Evolutionary conservation across 2,888 invertebrate species (phyloP).

Genomic region (Nephrotoma appendiculata): DNA sequence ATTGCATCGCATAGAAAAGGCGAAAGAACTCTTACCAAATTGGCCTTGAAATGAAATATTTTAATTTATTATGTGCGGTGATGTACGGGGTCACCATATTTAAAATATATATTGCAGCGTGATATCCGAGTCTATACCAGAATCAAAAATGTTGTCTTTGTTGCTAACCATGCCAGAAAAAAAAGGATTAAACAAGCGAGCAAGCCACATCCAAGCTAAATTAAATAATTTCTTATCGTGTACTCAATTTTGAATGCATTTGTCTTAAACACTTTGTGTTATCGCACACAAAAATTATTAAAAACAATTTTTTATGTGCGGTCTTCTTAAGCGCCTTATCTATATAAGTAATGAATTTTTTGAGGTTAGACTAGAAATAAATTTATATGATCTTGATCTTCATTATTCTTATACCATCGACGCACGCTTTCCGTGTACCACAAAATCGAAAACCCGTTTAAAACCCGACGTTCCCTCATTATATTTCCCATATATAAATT

Average conservation of each 20-base stretch:
- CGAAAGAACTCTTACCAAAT: neutral
- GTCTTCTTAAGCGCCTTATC: neutral
- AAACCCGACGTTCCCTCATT: too few relatives aligned
- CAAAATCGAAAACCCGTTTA: too few relatives aligned
- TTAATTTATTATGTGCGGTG: neutral
- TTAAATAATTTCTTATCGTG: neutral
- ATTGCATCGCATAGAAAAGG: neutral
- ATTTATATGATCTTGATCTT: neutral
- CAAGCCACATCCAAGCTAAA: neutral
- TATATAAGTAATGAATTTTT: neutral
- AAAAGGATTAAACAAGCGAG: neutral
- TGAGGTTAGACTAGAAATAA: neutral
- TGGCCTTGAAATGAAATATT: neutral
- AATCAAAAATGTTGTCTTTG: too few relatives aligned
- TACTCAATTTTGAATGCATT: neutral
- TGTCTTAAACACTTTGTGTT: neutral
- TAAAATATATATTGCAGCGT: too few relatives aligned
- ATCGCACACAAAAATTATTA: neutral
- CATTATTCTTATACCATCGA: neutral
- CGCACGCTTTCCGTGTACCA: neutral
- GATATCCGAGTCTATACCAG: too few relatives aligned
- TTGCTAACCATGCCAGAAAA: neutral
- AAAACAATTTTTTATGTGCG: neutral
- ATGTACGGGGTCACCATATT: neutral
- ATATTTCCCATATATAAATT: too few relatives aligned